These are phyloP conservation scores for Macaria notata DNA, from an alignment of 2,888 invertebrate species.

Conservation along the genomic window DNA sequence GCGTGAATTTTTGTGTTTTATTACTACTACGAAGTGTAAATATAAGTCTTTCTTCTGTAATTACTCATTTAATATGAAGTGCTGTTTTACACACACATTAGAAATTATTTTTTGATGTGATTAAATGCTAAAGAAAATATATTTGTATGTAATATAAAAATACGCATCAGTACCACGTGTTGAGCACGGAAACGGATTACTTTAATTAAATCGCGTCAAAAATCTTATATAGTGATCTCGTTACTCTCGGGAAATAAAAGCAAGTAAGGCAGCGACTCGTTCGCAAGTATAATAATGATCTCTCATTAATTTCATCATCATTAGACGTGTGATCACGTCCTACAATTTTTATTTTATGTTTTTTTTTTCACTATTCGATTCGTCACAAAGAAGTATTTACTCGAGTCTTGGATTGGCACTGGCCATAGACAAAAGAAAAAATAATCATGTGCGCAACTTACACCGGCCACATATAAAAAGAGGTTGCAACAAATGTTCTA, in stretches of 20 bases:
- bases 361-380: neutral
- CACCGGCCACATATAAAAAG: neutral
- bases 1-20: neutral
- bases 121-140: no score
- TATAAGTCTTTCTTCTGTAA: no score
- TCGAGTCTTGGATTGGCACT: neutral
- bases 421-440: constrained; percentile 10
- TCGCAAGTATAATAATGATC: constrained; percentile 24
- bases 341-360: constrained; percentile 20
- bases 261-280: constrained; percentile 41
- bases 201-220: constrained; percentile 27
- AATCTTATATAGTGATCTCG: constrained; percentile 46
- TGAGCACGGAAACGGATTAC: neutral
- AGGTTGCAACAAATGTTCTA: constrained; percentile 5
- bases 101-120: no score
- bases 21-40: no score
- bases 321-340: constrained; percentile 59
- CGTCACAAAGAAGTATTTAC: neutral
- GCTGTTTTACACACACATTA: no score
- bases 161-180: no score
- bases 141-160: no score
- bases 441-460: neutral
- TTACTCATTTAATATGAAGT: no score
- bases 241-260: constrained; percentile 49
- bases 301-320: constrained; percentile 67